Base-by-base conservation (phyloP, 2,113 vertebrate genomes). In the Raja brachyura region DNA sequence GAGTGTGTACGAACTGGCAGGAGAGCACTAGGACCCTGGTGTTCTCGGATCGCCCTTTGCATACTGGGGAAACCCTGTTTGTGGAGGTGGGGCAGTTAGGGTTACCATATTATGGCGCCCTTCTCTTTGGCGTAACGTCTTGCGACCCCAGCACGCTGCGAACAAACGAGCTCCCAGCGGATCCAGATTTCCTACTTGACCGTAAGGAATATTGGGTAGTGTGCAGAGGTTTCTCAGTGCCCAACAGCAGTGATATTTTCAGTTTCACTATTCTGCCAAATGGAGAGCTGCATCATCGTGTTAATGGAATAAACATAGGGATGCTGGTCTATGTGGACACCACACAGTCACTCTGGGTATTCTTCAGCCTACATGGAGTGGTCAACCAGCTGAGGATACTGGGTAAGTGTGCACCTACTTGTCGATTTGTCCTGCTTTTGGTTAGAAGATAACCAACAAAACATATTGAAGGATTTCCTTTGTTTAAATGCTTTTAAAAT, bases 131-230 rank as follows among this genome's bases (percentile, higher is more conserved):
- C 90, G 95, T 99, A 94, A 99, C 99, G 8, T 99, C 99, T 0
- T 99, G 99, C 93, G 98, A 99, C 96, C 99, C 99, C 0, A 96
- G 98, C 74, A 96, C 95, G 77, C 97, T 99, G n/a, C 96, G 98
- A 74, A 97, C 98, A 0, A 96, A 95, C 0, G 99, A 99, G 95
- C 96, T 99, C 93, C 99, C 98, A 0, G 97, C 97, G 0, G 98
- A 99, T 95, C 98, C 98, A 0, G 98, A 99, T 56, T 97, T 97
- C 28, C 98, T 99, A 66, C 96, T 99, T 95, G 98, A 99, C 95
- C 98, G 98, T 28, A 99, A 99, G 95, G 99, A 99, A 95, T 99
- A 99, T 94, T 99, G 99, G 99, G 99, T 99, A 94, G 97, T 99
- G 93, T 98, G 98, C 94, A 96, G 97, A 81, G 98, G 98, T 0